Conservation (phyloP, 2,113 vertebrate genomes). For the Anoura caudifer region DNA sequence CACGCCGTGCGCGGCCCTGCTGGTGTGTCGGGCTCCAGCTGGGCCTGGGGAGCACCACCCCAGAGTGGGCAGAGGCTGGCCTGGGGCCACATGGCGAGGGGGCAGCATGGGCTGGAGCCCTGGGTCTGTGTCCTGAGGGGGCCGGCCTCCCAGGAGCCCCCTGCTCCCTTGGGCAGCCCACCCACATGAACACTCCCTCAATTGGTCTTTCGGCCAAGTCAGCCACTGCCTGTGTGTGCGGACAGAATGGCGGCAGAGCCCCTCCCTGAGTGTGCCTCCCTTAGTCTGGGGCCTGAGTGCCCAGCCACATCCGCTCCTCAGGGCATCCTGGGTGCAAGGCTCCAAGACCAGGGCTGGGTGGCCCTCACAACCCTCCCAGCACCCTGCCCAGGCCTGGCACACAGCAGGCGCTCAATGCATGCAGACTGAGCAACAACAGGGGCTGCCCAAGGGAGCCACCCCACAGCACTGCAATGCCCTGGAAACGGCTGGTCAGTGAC, state of each 20-base stretch:
- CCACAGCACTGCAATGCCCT: background rate
- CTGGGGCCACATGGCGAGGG: background rate
- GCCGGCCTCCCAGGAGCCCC: background rate
- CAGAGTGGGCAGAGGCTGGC: background rate
- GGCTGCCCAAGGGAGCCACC: background rate
- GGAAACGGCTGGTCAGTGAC: background rate
- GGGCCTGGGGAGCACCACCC: background rate
- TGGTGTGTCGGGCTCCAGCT: background rate
- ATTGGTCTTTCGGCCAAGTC: too few relatives aligned
- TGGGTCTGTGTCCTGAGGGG: background rate
- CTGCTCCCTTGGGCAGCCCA: fast-evolving
- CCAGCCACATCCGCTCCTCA: fast-evolving
- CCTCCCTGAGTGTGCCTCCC: fast-evolving
- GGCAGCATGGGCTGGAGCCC: background rate
- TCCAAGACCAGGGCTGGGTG: background rate
- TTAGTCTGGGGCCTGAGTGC: background rate
- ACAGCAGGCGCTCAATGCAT: background rate
- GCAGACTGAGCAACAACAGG: background rate
- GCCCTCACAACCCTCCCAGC: background rate
- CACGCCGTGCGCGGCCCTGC: background rate
- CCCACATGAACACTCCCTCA: fast-evolving
- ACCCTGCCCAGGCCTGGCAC: background rate
- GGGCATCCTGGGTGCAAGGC: background rate
- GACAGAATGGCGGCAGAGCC: too few relatives aligned
- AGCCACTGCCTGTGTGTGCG: background rate